Conservation (phyloP, 2,888 invertebrate species). For the Nematopogon swammerdamellus region DNA sequence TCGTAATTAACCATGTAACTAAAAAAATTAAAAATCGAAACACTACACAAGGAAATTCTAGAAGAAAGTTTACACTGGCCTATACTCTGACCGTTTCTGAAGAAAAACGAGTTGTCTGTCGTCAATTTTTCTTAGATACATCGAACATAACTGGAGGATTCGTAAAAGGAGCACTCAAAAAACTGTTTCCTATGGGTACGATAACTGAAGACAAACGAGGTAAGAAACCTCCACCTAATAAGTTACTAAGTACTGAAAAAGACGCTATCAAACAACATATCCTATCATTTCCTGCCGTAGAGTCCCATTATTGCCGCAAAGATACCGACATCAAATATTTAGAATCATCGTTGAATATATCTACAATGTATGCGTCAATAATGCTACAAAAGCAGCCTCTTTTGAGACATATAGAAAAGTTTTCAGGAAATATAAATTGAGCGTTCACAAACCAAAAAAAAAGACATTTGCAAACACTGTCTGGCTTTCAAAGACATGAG, state of each 20-base stretch:
- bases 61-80: constrained; percentile 1
- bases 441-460: constrained; percentile 2
- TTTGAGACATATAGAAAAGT: constrained; percentile 11
- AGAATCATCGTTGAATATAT: constrained; percentile 13
- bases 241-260: constrained; percentile 9
- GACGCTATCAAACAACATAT: constrained; percentile 10
- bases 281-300: constrained; percentile 11
- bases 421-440: neutral
- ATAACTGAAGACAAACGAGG: constrained; percentile 12
- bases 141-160: constrained; percentile 7
- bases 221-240: constrained; percentile 8
- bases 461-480: constrained; percentile 1
- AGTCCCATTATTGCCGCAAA: constrained; percentile 10
- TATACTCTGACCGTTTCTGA: constrained; percentile 1
- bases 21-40: constrained; percentile 1
- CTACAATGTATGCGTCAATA: no score
- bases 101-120: constrained; percentile 1
- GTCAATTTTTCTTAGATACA: neutral
- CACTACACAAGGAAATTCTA: constrained; percentile 1
- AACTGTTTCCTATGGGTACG: constrained; percentile 5
- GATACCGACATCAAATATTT: constrained; percentile 9
- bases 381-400: constrained; percentile 7
- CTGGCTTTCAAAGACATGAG: constrained; percentile 1
- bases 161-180: constrained; percentile 10
- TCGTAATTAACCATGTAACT: no score